Percentiles rank a stretch among this genome's conserved stretches.
Conservation (phyloP, 2,888 invertebrate species). For the Nezara viridula region DNA sequence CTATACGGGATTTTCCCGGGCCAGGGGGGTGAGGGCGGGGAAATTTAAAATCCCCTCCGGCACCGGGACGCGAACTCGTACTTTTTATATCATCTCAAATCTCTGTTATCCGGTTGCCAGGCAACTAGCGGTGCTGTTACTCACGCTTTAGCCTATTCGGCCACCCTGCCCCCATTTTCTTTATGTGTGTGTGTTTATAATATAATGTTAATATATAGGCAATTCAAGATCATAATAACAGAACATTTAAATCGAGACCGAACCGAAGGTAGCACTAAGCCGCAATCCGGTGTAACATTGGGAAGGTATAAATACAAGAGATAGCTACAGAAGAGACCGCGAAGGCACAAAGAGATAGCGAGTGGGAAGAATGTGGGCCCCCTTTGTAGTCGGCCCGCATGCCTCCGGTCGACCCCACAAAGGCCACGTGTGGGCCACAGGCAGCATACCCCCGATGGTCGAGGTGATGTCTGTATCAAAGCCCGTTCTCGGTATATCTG, state of each 20-base stretch:
- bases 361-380: neutral
- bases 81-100: too few species aligned
- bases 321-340: neutral
- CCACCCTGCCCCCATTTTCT: too few species aligned
- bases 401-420: neutral
- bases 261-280: neutral
- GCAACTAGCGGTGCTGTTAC: too few species aligned
- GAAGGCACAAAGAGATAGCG: constrained; percentile 6
- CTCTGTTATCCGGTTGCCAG: too few species aligned
- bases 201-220: too few species aligned
- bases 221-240: too few species aligned
- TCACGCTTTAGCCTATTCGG: too few species aligned
- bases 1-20: too few species aligned
- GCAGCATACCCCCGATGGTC: neutral
- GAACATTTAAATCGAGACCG: neutral
- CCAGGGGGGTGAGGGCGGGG: too few species aligned
- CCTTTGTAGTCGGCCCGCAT: constrained; percentile 7
- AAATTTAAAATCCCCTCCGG: too few species aligned
- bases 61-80: too few species aligned
- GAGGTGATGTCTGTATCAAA: neutral
- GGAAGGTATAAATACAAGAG: neutral
- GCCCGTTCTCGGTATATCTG: neutral
- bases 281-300: neutral
- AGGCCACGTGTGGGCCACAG: neutral
- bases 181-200: too few species aligned